Evolutionary conservation across 2,113 vertebrate genomes (phyloP).

Genomic region (Cavia aperea): DNA sequence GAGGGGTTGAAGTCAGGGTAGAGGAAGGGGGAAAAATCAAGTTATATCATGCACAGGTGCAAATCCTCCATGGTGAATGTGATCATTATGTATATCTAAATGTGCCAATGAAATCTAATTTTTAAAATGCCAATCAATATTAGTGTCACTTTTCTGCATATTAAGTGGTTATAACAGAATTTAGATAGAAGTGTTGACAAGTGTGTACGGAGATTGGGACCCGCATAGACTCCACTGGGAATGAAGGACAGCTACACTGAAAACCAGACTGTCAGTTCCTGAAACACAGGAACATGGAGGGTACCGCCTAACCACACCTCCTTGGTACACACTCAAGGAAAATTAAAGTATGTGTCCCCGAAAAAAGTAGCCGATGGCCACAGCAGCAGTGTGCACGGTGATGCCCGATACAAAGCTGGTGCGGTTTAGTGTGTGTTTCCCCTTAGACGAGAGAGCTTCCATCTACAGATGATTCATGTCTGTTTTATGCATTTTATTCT

Average conservation of each 20-base stretch:
- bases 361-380: neutral
- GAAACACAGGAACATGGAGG: neutral
- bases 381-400: neutral
- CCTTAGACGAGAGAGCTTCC: neutral
- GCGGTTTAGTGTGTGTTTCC: neutral
- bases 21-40: no score
- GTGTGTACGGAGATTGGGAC: neutral
- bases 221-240: neutral
- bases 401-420: neutral
- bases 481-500: neutral
- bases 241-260: neutral
- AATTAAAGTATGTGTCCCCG: neutral
- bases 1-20: no score
- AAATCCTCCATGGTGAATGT: no score
- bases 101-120: no score
- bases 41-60: no score
- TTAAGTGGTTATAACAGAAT: neutral
- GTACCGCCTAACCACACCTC: no score
- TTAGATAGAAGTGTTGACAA: neutral
- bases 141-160: neutral
- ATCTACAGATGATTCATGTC: neutral
- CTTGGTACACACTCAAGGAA: neutral
- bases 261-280: neutral
- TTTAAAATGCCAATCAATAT: neutral
- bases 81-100: no score